Percentiles rank a stretch among this genome's conserved stretches.
Conservation (phyloP, 2,888 invertebrate species). For the Limenitis camilla region DNA sequence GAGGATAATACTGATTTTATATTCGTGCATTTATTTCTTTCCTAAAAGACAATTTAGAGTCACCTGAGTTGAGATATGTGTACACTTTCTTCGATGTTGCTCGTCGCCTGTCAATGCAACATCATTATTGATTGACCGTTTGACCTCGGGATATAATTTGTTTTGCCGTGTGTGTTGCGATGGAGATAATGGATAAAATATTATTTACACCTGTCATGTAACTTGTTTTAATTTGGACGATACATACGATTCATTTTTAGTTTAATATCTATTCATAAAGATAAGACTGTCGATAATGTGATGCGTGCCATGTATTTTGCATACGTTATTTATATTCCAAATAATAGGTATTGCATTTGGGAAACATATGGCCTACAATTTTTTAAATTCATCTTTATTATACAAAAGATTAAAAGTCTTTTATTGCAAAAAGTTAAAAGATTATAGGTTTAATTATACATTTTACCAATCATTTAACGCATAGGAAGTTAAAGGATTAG, state of each 20-base stretch:
- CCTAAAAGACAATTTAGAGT: slow-evolving; percentile 12
- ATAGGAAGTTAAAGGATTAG: too few species aligned
- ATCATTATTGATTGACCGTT: slow-evolving; percentile 46
- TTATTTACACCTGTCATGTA: slow-evolving; percentile 18
- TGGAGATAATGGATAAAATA: slow-evolving; percentile 34
- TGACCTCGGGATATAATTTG: slow-evolving; percentile 42
- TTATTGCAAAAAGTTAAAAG: too few species aligned
- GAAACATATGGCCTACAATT: too few species aligned
- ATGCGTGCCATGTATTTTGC: too few species aligned
- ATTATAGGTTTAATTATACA: too few species aligned
- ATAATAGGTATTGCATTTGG: too few species aligned
- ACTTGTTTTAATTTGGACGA: slow-evolving; percentile 11
- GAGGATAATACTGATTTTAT: neutral
- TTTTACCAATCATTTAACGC: too few species aligned
- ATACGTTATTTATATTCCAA: too few species aligned
- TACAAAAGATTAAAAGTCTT: slow-evolving; percentile 7
- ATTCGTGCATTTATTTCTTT: slow-evolving; percentile 1
- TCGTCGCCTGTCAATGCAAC: slow-evolving; percentile 35
- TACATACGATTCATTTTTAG: slow-evolving; percentile 3
- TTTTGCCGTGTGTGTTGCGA: slow-evolving; percentile 38
- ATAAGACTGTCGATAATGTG: too few species aligned
- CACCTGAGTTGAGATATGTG: slow-evolving; percentile 23
- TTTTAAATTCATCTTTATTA: neutral
- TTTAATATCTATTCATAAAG: neutral
- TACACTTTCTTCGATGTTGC: slow-evolving; percentile 29